Conservation (phyloP, 2,888 invertebrate genomes). For the Sinotaia quadrata region DNA sequence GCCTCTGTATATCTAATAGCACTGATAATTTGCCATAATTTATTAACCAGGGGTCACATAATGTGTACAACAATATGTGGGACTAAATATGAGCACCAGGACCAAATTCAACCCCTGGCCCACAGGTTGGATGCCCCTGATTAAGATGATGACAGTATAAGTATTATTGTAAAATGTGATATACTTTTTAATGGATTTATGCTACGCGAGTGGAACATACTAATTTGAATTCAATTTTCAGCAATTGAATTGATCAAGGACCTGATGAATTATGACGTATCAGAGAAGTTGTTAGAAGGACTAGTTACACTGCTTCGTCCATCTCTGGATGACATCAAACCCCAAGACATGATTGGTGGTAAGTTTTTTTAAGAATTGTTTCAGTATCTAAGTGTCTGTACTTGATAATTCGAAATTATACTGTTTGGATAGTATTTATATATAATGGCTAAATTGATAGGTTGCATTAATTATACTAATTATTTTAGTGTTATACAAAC, state of each 20-base stretch:
- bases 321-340: constrained; percentile 63
- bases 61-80: too few relatives aligned
- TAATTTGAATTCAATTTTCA: constrained; percentile 41
- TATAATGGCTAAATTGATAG: too few relatives aligned
- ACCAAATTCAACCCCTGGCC: too few relatives aligned
- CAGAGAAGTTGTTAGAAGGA: constrained; percentile 59
- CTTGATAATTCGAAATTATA: too few relatives aligned
- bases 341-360: constrained; percentile 64
- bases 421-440: too few relatives aligned
- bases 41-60: too few relatives aligned
- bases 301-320: constrained; percentile 66
- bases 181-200: background rate
- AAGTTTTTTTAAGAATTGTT: background rate
- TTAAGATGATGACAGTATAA: background rate
- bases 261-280: constrained; percentile 70
- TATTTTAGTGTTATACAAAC: too few relatives aligned
- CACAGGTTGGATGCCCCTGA: too few relatives aligned
- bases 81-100: too few relatives aligned
- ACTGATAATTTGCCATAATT: background rate
- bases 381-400: background rate
- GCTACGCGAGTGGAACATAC: background rate
- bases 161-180: background rate
- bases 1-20: background rate
- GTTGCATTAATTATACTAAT: too few relatives aligned
- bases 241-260: constrained; percentile 71